These are phyloP conservation scores for Tragelaphus oryx DNA, from an alignment of 2,797 vertebrate species.

Conservation along the genomic window DNA sequence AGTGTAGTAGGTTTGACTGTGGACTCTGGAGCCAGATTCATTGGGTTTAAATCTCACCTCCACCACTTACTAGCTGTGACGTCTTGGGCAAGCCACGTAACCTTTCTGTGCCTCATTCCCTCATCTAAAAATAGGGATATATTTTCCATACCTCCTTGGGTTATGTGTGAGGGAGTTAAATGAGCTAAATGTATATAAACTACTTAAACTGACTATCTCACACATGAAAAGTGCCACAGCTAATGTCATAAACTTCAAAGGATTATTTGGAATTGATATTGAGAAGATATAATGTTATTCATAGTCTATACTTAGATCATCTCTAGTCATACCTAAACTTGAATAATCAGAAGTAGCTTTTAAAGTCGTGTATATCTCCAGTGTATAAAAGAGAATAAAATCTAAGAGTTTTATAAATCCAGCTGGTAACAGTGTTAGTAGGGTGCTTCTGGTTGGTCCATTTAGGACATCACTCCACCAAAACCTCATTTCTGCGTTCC, in stretches of 20 bases:
- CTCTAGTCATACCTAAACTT: background rate
- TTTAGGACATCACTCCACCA: background rate
- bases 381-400: background rate
- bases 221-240: background rate
- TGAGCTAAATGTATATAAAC: background rate
- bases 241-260: background rate
- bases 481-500: background rate
- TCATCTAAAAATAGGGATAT: background rate
- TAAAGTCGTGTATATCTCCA: background rate
- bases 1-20: background rate
- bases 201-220: background rate
- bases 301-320: background rate
- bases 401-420: background rate
- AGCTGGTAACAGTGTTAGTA: background rate
- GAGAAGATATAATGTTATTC: background rate
- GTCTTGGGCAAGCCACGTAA: background rate
- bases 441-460: background rate
- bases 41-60: background rate
- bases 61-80: background rate
- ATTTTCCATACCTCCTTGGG: background rate
- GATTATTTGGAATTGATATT: background rate
- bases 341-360: background rate
- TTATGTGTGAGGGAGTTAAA: background rate
- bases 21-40: background rate
- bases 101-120: background rate